Base-by-base conservation (phyloP, 1,140 invertebrate species). In the Oedothorax gibbosus region DNA sequence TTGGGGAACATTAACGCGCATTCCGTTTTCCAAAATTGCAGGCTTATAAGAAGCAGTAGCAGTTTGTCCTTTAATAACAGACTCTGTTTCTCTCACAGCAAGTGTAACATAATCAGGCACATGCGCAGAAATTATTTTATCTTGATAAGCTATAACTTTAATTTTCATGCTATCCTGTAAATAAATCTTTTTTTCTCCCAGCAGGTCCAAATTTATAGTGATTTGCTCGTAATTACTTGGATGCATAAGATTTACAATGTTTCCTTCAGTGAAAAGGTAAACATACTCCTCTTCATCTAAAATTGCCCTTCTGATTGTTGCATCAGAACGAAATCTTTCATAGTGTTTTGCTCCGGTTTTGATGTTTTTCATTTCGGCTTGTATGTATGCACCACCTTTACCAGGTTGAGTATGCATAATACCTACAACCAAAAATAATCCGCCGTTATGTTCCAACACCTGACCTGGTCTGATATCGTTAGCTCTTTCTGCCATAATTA, bases 401-500 rank as follows among this genome's bases (percentile, higher is more conserved):
- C 57, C 57, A 62, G 57, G 57, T 62, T 35, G 21, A 6, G 65
- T 68, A 68, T 68, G 65, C 53, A 73, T 54, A 56, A 18, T 35
- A 20, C 50, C 50, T 54, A n/a, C 53, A 73, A 73, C 71, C 51
- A 73, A 73, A 73, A 73, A 57, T 18, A 73, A 73, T 18, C 57
- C 57, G 57, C 21, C 68, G 50, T 71, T 71, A 35, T 71, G 68
- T 51, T 71, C 68, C 68, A 71, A 50, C 68, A 71, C 21, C 50
- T 71, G 68, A 71, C 21, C 68, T 71, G 68, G 68, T 50, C 68
- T 71, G 11, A 71, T 71, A 50, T 71, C 68, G 35, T 71, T 71
- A 71, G 68, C 68, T 71, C 68, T 71, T 71, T 71, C 68, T 35
- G 35, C 57, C 68, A 71, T 71, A 71, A 71, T 71, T 71, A 71